A percentile compares a stretch with the other conserved stretches of the same genome.
These are phyloP conservation scores for Heterotis niloticus DNA, from an alignment of 2,113 vertebrate genomes.

Conservation along the genomic window DNA sequence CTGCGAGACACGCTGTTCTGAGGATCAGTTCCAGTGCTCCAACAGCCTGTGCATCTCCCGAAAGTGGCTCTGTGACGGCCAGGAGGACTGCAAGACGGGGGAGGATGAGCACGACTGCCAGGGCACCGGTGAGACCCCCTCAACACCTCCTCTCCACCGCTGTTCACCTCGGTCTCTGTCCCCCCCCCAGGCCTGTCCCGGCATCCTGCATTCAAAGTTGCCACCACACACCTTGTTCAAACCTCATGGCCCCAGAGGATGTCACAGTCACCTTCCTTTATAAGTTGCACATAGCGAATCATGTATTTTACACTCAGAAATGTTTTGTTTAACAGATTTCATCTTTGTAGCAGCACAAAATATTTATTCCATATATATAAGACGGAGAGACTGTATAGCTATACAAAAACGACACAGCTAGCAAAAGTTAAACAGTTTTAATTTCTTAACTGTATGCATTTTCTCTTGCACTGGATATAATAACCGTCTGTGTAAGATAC, in stretches of 20 bases:
- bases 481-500: background rate
- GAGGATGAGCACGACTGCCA: conserved; percentile 77
- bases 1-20: conserved; percentile 75
- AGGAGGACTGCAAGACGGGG: conserved; percentile 78
- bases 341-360: too few relatives aligned
- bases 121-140: conserved; percentile 52
- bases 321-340: too few relatives aligned
- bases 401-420: too few relatives aligned
- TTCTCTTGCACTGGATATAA: conserved; percentile 4
- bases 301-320: too few relatives aligned
- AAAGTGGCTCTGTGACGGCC: conserved; percentile 79
- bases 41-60: conserved; percentile 75
- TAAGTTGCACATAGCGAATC: background rate
- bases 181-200: background rate
- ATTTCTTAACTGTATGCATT: too few relatives aligned
- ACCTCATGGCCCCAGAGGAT: too few relatives aligned
- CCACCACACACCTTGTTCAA: too few relatives aligned
- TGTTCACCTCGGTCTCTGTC: too few relatives aligned
- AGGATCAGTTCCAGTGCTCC: conserved; percentile 78
- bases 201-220: too few relatives aligned
- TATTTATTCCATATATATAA: too few relatives aligned
- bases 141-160: background rate
- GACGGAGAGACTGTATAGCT: too few relatives aligned
- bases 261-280: background rate
- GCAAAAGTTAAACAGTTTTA: too few relatives aligned